Conservation (phyloP, 2,888 invertebrate species). For the Balanococcus diminutus region DNA sequence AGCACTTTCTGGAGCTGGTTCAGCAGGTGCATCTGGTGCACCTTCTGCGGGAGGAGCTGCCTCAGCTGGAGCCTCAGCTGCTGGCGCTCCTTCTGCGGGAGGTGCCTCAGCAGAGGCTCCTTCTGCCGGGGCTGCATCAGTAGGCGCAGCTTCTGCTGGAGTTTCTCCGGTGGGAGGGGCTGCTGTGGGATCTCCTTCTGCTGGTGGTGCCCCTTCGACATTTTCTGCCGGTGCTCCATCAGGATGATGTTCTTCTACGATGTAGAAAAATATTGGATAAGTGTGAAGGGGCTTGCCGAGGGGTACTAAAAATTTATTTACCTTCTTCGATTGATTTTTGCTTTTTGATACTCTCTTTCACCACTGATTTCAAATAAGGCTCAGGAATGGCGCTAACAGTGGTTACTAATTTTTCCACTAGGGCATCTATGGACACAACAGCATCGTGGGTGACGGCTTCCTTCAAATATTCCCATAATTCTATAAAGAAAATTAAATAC, state of each 20-base stretch:
- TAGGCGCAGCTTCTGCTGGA: slow-evolving; percentile 59
- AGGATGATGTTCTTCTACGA: slow-evolving; percentile 29
- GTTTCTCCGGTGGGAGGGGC: slow-evolving; percentile 46
- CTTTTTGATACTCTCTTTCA: slow-evolving; percentile 59
- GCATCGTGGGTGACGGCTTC: slow-evolving; percentile 59
- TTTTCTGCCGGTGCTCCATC: slow-evolving; percentile 55
- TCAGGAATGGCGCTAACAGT: slow-evolving; percentile 59
- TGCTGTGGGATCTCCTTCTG: slow-evolving; percentile 37
- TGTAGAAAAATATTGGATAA: neutral
- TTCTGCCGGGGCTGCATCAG: slow-evolving; percentile 61
- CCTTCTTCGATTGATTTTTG: slow-evolving; percentile 57
- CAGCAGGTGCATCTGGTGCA: slow-evolving; percentile 59
- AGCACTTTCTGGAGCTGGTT: slow-evolving; percentile 60
- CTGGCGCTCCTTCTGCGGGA: slow-evolving; percentile 56
- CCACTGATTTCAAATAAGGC: slow-evolving; percentile 59
- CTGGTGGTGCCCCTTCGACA: slow-evolving; percentile 56
- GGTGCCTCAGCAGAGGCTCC: slow-evolving; percentile 62
- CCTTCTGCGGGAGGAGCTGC: slow-evolving; percentile 58
- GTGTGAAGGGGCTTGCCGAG: neutral
- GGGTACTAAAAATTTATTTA: neutral
- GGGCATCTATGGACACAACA: slow-evolving; percentile 58
- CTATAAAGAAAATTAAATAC: slow-evolving; percentile 55
- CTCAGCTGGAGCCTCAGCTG: slow-evolving; percentile 59
- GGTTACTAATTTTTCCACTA: slow-evolving; percentile 59
- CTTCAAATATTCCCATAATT: slow-evolving; percentile 59